Evolutionary conservation across 2,888 invertebrate species (phyloP), one percentile per base, ranked within the genome.

Genomic region (Cenopis cana): DNA sequence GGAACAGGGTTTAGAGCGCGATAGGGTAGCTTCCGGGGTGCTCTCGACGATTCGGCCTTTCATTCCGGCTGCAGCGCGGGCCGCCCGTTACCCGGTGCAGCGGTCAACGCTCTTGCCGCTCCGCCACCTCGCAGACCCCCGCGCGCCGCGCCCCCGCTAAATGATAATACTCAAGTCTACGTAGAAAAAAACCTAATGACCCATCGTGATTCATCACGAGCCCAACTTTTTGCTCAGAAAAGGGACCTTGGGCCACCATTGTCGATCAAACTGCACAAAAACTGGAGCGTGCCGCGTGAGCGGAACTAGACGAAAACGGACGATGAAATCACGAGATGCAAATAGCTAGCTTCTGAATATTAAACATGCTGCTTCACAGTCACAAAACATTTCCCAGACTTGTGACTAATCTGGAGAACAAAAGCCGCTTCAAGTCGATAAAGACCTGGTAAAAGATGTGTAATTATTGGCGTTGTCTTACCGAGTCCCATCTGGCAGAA

Each of bases 401-500:
- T 24, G 62, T 69, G 69, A 52, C 57, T 69, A 65, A 65, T 69
- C 33, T 33, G 41, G n/a, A 38, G 41, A 65, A 65, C 41, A 65
- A 41, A 41, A 46, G 18, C 52, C 17, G 17, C 17, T 33, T 46
- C 3, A 68, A 50, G 20, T 17, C 46, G n/a, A 38, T 24, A 24
- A 18, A 36, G 20, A 41, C 14, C 41, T 41, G 41, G 14, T 41
- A 41, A 41, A 38, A 41, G 14, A 41, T 46, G 46, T 46, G 46
- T 46, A 14, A 46, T 46, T 46, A n/a, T 3, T 0, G 5, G 41
- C 18, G 10, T 46, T 54, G 29, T 46, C 91, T 95, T 84, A 96
- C 96, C 96, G 65, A 96, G 89, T 79, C 96, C 96, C 94, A 96
- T 95, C 86, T 95, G 95, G 85, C 95, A 94, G 91, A 96, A 96